Evolutionary conservation across 2,888 invertebrate species (phyloP), one percentile per base, ranked within the genome.

Genomic region (Drosophila acutilabella): DNA sequence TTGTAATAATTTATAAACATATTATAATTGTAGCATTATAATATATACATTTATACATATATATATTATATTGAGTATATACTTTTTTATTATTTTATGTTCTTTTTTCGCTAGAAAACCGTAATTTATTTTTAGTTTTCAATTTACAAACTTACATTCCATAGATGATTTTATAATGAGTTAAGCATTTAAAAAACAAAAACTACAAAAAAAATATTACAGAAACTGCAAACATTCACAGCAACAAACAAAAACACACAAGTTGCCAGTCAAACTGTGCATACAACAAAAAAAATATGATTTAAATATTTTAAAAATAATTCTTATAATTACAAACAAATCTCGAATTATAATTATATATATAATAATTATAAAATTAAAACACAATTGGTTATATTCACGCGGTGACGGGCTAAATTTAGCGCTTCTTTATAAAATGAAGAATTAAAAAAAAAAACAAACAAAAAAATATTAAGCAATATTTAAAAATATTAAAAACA

Each of bases 341-440:
- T 88, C 85, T 85, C 85, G 85, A 85, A 85, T 85, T 78, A 69
- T 80, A 64, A 72, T 61, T 53, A 58, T 71, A 70, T 38, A 74
- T 83, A 38, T 47, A 57, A 26, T 57, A 36, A 47, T 56, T 42
- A 44, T 54, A 44, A 72, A 72, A 58, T 50, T 45, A 67, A 66
- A 67, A 54, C 67, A 67, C 50, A 38, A 86, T 84, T 84, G 87
- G 72, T 85, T 80, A 73, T 68, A 76, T 78, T 71, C 80, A 71
- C 73, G 68, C 71, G 86, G 86, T 86, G 86, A 88, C 78, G 86
- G 81, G 83, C 82, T 88, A 80, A 78, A 69, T 61, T 80, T 88
- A 88, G 79, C 73, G 60, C 71, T 81, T 84, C 87, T 83, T 87
- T 85, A 79, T 84, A 47, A 53, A 88, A 89, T 79, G 81, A 87